Percentiles rank a stretch among this genome's conserved stretches.
Conservation (phyloP, 2,113 vertebrate genomes). For the Tragelaphus buxtoni region DNA sequence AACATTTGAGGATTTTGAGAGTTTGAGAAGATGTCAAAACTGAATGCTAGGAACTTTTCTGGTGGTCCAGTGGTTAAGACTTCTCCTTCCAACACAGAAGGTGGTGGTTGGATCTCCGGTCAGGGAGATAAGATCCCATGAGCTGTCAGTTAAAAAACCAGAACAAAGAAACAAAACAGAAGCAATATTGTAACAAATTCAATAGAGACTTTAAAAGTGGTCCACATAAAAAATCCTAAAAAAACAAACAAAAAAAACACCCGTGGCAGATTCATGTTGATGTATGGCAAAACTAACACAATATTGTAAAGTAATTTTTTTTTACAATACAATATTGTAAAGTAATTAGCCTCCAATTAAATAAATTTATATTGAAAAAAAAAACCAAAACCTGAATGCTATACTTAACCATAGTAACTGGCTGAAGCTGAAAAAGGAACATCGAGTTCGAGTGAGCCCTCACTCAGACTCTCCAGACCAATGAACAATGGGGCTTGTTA, state of each 20-base stretch:
- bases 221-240: not conserved
- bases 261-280: too few relatives aligned
- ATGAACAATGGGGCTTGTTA: not conserved
- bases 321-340: too few relatives aligned
- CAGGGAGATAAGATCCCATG: not conserved
- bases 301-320: too few relatives aligned
- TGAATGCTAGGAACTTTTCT: not conserved
- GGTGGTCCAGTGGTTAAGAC: not conserved
- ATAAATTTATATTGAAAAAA: not conserved
- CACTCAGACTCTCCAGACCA: not conserved
- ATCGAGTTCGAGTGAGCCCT: not conserved
- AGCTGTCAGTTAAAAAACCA: not conserved
- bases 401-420: not conserved
- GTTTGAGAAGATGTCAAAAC: not conserved
- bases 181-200: not conserved
- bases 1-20: not conserved
- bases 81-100: not conserved
- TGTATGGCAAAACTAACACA: too few relatives aligned
- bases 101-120: fast-evolving
- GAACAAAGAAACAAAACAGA: not conserved
- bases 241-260: not conserved
- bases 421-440: not conserved
- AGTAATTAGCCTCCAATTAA: too few relatives aligned
- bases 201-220: not conserved
- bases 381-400: not conserved